A percentile compares a stretch with the other conserved stretches of the same genome.
phyloP scores from a whole-genome alignment of 64 coral and sea anemone species.

The Exaiptasia diaphana region DNA sequence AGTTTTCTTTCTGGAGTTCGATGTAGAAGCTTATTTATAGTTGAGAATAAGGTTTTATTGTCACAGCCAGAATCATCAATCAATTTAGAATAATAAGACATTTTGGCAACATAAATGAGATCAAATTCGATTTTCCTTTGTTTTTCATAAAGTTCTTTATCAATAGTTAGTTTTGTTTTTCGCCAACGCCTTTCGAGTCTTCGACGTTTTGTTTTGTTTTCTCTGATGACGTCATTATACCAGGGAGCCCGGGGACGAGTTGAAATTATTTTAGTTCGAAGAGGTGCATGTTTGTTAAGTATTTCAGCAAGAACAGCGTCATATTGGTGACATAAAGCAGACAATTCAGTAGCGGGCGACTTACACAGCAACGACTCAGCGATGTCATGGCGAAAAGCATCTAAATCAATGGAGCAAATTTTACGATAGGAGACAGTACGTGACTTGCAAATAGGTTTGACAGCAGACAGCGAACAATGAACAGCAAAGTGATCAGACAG shows the following conservation, averaged over 20 bases:
- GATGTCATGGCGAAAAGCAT: constrained; percentile 3
- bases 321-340: constrained; percentile 19
- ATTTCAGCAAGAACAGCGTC: constrained; percentile 13
- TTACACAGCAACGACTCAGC: neutral
- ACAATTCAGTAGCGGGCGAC: neutral
- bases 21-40: no score
- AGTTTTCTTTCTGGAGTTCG: no score
- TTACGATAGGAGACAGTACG: constrained; percentile 5
- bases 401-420: constrained; percentile 6
- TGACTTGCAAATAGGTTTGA: constrained; percentile 2
- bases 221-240: constrained; percentile 6
- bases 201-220: constrained; percentile 14
- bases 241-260: constrained; percentile 27
- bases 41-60: no score
- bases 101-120: no score
- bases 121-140: no score
- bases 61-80: no score
- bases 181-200: constrained; percentile 41
- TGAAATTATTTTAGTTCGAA: constrained; percentile 3
- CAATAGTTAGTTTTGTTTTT: neutral
- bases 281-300: constrained; percentile 36
- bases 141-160: neutral
- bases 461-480: constrained; percentile 24
- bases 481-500: constrained; percentile 39
- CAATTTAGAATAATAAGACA: no score